Conservation (phyloP, 2,113 vertebrate species). For the Bothrops jararaca region DNA sequence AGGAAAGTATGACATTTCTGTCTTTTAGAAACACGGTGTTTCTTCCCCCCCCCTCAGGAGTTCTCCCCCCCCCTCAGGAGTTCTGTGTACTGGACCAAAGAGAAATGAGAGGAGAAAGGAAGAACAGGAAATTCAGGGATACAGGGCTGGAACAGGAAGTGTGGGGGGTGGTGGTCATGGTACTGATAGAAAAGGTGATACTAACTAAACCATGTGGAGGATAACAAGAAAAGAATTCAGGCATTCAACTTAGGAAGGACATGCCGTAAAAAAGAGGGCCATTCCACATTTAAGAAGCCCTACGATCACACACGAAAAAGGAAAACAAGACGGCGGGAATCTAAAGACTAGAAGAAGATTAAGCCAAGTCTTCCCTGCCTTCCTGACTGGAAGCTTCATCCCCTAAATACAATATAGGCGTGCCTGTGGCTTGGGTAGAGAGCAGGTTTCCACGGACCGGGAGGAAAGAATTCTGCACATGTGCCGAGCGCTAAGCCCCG, state of each 20-base stretch:
- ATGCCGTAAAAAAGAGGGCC: neutral
- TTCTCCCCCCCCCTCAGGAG: too few relatives aligned
- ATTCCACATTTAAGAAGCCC: neutral
- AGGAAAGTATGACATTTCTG: neutral
- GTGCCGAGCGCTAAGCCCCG: neutral
- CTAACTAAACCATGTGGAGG: too few relatives aligned
- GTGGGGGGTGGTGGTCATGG: neutral
- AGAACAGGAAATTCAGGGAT: neutral
- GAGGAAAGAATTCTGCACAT: neutral
- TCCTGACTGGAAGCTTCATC: neutral
- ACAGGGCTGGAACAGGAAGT: neutral
- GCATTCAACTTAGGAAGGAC: neutral
- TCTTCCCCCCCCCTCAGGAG: neutral
- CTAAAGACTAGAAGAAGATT: neutral
- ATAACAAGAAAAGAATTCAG: neutral
- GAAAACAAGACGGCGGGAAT: neutral
- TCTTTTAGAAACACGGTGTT: neutral
- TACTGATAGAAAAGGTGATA: neutral
- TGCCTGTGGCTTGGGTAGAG: neutral
- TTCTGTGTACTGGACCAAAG: neutral
- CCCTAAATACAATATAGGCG: neutral
- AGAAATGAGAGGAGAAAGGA: neutral
- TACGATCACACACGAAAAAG: neutral
- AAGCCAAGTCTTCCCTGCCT: neutral
- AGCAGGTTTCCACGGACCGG: neutral